Evolutionary conservation across 1,140 invertebrate genomes (phyloP).

Genomic region (Battus philenor): DNA sequence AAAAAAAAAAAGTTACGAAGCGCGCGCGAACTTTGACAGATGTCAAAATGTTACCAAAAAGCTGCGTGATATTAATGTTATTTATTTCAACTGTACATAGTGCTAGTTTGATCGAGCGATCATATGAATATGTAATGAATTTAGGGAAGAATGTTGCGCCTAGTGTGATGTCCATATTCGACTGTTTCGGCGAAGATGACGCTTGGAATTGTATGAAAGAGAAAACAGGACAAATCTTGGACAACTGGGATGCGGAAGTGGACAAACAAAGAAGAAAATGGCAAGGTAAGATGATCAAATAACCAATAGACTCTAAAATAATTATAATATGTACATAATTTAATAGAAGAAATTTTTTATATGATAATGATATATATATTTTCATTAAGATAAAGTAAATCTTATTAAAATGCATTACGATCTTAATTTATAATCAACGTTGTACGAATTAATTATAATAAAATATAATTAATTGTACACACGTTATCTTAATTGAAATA

Average conservation of each 20-base stretch:
- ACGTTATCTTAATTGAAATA: no score
- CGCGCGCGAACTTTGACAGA: conserved; percentile 27
- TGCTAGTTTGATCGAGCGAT: conserved; percentile 43
- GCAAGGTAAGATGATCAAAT: conserved; percentile 37
- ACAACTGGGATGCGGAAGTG: conserved; percentile 47
- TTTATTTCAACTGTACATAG: conserved; percentile 39
- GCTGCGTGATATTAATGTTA: conserved; percentile 33
- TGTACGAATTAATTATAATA: no score
- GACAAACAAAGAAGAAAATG: conserved; percentile 48
- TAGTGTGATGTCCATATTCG: conserved; percentile 47
- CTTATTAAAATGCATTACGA: no score
- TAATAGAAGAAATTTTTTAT: no score
- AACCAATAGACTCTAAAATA: no score
- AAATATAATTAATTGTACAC: no score
- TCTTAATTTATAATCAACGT: no score
- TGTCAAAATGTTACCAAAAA: conserved; percentile 42
- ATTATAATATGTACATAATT: no score
- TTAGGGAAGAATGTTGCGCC: conserved; percentile 52
- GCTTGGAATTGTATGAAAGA: conserved; percentile 51
- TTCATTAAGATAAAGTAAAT: no score
- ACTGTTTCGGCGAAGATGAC: conserved; percentile 48
- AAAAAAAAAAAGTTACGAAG: conserved; percentile 29
- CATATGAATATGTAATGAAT: conserved; percentile 57
- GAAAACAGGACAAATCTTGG: conserved; percentile 47
- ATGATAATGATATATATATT: no score